phyloP scores from a whole-genome alignment of 2,797 vertebrate species.

The Syncerus caffer region DNA sequence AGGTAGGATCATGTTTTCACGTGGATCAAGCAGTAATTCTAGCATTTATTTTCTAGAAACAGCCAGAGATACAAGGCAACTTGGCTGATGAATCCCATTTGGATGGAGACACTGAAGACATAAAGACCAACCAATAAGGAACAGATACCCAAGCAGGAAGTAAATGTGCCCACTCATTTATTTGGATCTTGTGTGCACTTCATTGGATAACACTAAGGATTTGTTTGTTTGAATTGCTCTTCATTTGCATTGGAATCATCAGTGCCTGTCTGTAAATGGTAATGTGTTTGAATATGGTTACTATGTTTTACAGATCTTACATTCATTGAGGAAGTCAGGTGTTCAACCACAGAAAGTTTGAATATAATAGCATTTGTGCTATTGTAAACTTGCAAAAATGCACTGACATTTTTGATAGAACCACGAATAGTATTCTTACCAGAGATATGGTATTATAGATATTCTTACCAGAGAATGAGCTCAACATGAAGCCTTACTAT shows the following conservation, averaged over 20 bases:
- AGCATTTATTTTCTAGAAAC: slow-evolving; percentile 16
- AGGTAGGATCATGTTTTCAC: background rate
- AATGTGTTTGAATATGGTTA: background rate
- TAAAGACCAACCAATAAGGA: background rate
- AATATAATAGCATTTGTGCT: background rate
- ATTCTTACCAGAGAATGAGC: background rate
- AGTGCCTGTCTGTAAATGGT: background rate
- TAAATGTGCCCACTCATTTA: background rate
- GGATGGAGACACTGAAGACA: background rate
- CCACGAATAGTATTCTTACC: background rate
- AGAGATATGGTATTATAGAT: too few relatives aligned
- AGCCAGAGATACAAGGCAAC: background rate
- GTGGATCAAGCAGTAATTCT: slow-evolving; percentile 1
- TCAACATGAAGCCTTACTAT: fast-evolving
- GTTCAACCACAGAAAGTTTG: background rate
- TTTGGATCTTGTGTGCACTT: slow-evolving; percentile 30
- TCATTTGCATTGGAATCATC: background rate
- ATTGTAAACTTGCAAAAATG: background rate
- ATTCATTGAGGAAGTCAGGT: background rate
- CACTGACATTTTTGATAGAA: background rate
- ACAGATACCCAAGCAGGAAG: background rate
- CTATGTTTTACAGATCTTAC: background rate
- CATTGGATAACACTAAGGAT: slow-evolving; percentile 16
- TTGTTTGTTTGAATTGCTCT: slow-evolving; percentile 44
- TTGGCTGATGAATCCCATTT: background rate